phyloP scores from a whole-genome alignment of 2,888 invertebrate genomes.

The Adela reaumurella region DNA sequence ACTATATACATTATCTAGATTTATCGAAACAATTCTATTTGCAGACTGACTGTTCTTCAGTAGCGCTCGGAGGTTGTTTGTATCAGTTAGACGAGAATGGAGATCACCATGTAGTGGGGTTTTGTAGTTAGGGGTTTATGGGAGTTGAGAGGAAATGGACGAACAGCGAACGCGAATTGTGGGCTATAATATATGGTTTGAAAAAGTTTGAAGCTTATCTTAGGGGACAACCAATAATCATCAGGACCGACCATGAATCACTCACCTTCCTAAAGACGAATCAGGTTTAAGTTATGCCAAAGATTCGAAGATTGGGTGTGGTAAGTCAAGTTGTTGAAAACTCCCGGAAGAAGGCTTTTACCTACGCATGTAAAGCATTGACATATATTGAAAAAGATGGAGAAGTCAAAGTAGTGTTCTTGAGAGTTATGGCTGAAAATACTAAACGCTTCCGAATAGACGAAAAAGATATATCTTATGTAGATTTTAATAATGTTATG shows the following conservation, averaged over 20 bases:
- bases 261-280: conserved; percentile 12
- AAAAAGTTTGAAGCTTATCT: conserved; percentile 16
- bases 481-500: too few relatives aligned
- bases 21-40: conserved; percentile 10
- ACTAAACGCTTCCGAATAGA: too few relatives aligned
- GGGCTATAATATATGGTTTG: conserved; percentile 12
- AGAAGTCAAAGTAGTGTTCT: too few relatives aligned
- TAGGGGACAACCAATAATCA: conserved; percentile 12
- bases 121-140: conserved; percentile 11
- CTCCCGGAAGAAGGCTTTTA: too few relatives aligned
- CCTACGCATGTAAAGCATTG: too few relatives aligned
- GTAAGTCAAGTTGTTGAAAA: too few relatives aligned
- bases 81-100: conserved; percentile 11
- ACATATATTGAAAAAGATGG: too few relatives aligned
- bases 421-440: too few relatives aligned
- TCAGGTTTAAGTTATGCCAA: too few relatives aligned
- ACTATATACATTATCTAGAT: conserved; percentile 10
- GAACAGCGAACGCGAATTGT: conserved; percentile 16
- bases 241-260: conserved; percentile 14
- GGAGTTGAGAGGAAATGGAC: conserved; percentile 13
- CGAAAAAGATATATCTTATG: too few relatives aligned
- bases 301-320: too few relatives aligned
- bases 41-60: conserved; percentile 12
- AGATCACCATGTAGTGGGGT: conserved; percentile 10
- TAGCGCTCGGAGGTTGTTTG: conserved; percentile 10